phyloP scores from a whole-genome alignment of 2,888 invertebrate species.

The Eupithecia subumbrata region DNA sequence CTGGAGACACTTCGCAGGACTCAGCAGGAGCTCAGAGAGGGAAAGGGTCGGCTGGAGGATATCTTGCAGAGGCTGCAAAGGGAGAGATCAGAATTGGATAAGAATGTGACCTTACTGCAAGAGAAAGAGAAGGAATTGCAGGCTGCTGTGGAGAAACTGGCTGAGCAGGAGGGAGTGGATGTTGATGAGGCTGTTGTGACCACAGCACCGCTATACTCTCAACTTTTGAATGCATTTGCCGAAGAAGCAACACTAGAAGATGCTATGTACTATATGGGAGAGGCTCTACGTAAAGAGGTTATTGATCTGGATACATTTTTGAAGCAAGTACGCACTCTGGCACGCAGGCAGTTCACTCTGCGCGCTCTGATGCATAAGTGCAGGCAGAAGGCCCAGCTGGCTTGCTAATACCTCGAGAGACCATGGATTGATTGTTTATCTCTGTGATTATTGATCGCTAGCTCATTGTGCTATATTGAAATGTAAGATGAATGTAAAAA shows the following conservation, averaged over 20 bases:
- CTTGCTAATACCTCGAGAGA: conserved; percentile 80
- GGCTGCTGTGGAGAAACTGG: conserved; percentile 89
- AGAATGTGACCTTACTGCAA: conserved; percentile 91
- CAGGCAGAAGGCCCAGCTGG: conserved; percentile 95
- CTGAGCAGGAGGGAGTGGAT: conserved; percentile 92
- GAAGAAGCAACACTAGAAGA: conserved; percentile 99
- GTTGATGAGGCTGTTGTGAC: conserved; percentile 99
- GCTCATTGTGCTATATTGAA: conserved; percentile 27
- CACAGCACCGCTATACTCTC: conserved; percentile 97
- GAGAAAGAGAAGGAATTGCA: conserved; percentile 95
- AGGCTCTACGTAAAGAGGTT: conserved; percentile 95
- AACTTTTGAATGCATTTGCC: conserved; percentile 97
- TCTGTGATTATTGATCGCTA: conserved; percentile 38
- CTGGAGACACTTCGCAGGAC: conserved; percentile 94
- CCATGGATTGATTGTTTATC: conserved; percentile 17
- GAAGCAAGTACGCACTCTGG: conserved; percentile 97
- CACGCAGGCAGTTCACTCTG: conserved; percentile 97
- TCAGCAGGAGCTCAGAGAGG: conserved; percentile 93
- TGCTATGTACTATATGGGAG: conserved; percentile 98
- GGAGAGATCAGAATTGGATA: conserved; percentile 92
- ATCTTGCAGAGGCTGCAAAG: conserved; percentile 90
- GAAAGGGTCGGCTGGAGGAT: conserved; percentile 91
- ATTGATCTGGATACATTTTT: conserved; percentile 98
- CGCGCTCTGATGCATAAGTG: conserved; percentile 98
- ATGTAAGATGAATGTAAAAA: conserved; percentile 20